Conservation (phyloP, 2,888 invertebrate genomes). For the Amblyjoppa fuscipennis region DNA sequence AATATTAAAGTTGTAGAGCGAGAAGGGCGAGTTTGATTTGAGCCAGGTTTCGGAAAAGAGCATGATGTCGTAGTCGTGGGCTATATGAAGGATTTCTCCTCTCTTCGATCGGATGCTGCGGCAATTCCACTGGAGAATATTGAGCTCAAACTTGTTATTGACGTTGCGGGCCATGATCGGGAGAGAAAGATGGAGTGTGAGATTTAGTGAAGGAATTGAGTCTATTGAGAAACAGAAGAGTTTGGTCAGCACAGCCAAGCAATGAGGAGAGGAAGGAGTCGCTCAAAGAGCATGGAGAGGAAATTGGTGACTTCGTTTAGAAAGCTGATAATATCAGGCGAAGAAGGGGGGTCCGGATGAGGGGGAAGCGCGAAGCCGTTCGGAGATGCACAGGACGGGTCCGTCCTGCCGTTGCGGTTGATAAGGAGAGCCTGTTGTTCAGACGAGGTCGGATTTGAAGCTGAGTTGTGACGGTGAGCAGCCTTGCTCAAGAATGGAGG, state of each 20-base stretch:
- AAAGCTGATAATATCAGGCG: neutral
- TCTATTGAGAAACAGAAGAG: neutral
- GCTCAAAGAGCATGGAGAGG: neutral
- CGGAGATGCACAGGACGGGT: neutral
- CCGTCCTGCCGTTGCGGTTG: neutral
- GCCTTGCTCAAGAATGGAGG: neutral
- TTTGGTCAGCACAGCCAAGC: conserved; percentile 15
- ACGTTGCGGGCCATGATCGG: neutral
- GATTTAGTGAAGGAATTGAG: neutral
- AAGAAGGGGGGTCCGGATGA: neutral
- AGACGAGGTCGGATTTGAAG: neutral
- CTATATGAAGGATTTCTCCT: conserved; percentile 12
- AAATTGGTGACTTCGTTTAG: conserved; percentile 7
- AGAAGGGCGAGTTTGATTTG: neutral
- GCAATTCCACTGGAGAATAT: conserved; percentile 58
- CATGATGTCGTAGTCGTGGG: conserved; percentile 24
- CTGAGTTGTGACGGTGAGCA: neutral
- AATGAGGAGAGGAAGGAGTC: conserved; percentile 15
- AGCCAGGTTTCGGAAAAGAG: conserved; percentile 43
- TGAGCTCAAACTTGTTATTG: conserved; percentile 6
- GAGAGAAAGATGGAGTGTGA: neutral
- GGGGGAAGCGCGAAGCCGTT: conserved; percentile 19
- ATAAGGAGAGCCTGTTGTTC: neutral
- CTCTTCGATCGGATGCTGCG: conserved; percentile 1
- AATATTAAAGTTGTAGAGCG: conserved; percentile 29